Evolutionary conservation across 1,140 invertebrate genomes (phyloP).

Genomic region (Odontomachus brunneus): DNA sequence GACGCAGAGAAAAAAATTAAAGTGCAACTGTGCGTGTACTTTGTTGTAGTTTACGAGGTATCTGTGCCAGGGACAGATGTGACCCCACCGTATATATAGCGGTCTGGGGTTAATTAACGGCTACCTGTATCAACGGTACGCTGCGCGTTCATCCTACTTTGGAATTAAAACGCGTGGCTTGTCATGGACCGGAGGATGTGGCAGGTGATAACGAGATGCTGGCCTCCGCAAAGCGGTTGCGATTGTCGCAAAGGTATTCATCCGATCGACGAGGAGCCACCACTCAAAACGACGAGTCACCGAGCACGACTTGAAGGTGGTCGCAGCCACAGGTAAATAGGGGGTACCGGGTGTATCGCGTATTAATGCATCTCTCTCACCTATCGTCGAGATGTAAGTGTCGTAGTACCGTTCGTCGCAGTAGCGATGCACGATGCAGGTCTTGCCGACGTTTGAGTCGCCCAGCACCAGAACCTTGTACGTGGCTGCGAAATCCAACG

Average conservation of each 20-base stretch:
- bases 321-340: neutral
- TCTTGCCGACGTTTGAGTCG: slow-evolving; percentile 96
- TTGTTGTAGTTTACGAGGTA: neutral
- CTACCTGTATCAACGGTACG: slow-evolving; percentile 1
- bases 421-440: slow-evolving; percentile 95
- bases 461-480: slow-evolving; percentile 95
- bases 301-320: neutral
- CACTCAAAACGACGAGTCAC: neutral
- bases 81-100: neutral
- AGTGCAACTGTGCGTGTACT: too few relatives aligned
- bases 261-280: neutral
- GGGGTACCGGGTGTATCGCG: neutral
- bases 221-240: neutral
- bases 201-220: neutral
- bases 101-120: slow-evolving; percentile 23
- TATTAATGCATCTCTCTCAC: slow-evolving; percentile 85
- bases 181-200: neutral
- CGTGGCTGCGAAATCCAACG: slow-evolving; percentile 92
- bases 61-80: neutral
- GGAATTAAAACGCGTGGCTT: neutral
- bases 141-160: neutral
- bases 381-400: slow-evolving; percentile 96
- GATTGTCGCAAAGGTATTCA: neutral
- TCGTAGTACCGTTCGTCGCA: slow-evolving; percentile 96
- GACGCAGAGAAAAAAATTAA: neutral